phyloP scores from a whole-genome alignment of 2,888 invertebrate species.

The Caradrina clavipalpis region DNA sequence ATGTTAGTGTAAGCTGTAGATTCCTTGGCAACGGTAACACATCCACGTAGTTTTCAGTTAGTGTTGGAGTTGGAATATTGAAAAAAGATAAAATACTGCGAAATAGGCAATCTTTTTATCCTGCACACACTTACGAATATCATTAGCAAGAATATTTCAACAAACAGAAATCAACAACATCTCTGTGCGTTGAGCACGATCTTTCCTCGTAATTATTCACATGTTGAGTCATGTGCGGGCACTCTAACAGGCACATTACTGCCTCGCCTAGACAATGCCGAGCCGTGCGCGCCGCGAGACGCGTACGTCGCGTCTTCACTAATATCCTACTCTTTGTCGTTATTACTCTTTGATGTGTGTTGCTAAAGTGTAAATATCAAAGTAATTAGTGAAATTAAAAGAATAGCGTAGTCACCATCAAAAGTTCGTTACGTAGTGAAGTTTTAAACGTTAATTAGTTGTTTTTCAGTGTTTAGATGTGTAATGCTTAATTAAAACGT shows the following conservation, averaged over 20 bases:
- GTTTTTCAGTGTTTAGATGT: conserved; percentile 6
- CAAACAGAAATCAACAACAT: conserved; percentile 5
- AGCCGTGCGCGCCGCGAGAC: conserved; percentile 51
- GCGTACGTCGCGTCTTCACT: conserved; percentile 45
- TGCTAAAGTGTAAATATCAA: conserved; percentile 15
- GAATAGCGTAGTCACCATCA: conserved; percentile 16
- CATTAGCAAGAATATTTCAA: neutral
- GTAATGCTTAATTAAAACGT: conserved; percentile 5
- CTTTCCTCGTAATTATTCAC: conserved; percentile 34
- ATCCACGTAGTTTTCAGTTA: neutral
- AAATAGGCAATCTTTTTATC: neutral
- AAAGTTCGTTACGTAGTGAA: neutral
- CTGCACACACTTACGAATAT: neutral
- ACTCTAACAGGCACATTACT: conserved; percentile 40
- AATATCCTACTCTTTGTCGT: conserved; percentile 38
- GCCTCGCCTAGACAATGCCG: conserved; percentile 54
- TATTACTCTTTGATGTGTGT: conserved; percentile 29
- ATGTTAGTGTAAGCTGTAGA: neutral
- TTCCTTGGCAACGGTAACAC: neutral
- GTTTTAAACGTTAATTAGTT: neutral
- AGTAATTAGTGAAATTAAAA: conserved; percentile 31
- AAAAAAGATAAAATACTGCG: neutral
- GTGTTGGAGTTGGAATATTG: neutral
- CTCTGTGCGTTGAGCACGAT: neutral
- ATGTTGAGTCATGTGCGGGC: conserved; percentile 51